Base-by-base conservation (phyloP, 2,888 invertebrate genomes). In the Allacma fusca region DNA sequence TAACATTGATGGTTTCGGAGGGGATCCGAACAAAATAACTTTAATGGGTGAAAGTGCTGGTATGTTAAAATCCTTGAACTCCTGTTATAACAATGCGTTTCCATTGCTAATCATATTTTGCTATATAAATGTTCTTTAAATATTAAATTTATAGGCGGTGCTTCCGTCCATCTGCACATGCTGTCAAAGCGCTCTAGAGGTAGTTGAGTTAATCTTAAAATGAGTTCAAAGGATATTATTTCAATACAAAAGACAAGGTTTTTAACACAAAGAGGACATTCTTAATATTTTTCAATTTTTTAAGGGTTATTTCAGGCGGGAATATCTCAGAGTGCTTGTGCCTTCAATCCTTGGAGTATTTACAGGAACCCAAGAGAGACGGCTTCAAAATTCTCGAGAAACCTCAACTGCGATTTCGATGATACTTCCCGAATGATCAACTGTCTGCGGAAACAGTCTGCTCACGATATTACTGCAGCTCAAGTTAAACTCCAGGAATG, bases 261-360 rank as follows among this genome's bases (percentile, higher is more conserved):
- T n/a, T n/a, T n/a, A n/a, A n/a, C n/a, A n/a, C n/a, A n/a, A n/a
- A n/a, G n/a, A n/a, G n/a, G n/a, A n/a, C n/a, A n/a, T n/a, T n/a
- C n/a, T n/a, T n/a, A n/a, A n/a, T n/a, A n/a, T n/a, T n/a, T n/a
- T n/a, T 40, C 13, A 40, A 40, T 40, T 5, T 40, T 40, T 44
- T 1, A 29, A 74, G 74, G 74, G 12, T 40, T 74, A 23, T 74
- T 74, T 43, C 74, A 43, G 12, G 62, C 62, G 7, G 74, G 64
- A 24, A 79, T 82, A 21, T 71, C 78, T 12, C 82, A 81, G 73
- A 80, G 80, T 76, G 82, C 76, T 0, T 78, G 75, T 40, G 82
- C 80, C 4, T 77, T 82, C 40, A n/a, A 29, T 59, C 72, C 72
- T 19, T 74, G 74, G 74, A 64, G 64, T 23, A 23, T 74, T 12